Conservation (phyloP, 2,797 vertebrate species). For the Phoeniculus purpureus region DNA sequence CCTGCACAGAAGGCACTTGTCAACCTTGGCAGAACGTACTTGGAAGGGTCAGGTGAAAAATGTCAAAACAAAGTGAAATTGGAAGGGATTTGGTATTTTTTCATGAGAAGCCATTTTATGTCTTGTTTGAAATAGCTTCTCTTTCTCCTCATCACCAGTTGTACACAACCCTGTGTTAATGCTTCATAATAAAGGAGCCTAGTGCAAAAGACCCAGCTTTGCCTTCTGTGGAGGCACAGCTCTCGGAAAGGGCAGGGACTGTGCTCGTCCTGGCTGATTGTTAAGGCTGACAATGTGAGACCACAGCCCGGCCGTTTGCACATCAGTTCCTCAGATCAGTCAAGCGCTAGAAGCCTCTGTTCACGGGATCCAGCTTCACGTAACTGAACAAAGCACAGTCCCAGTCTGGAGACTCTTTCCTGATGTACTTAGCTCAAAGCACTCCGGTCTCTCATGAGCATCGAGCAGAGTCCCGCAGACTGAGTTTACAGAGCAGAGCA, state of each 20-base stretch:
- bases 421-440: too few species aligned
- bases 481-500: too few species aligned
- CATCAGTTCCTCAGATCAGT: neutral
- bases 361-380: neutral
- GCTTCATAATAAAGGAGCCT: neutral
- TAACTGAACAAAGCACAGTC: neutral
- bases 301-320: neutral
- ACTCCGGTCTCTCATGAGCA: too few species aligned
- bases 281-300: neutral
- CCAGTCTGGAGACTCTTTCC: neutral
- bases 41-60: neutral
- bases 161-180: neutral
- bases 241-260: neutral
- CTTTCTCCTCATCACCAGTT: neutral
- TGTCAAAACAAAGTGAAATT: neutral
- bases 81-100: fast-evolving
- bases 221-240: neutral
- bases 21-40: neutral
- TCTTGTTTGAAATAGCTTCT: neutral
- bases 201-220: neutral
- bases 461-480: too few species aligned
- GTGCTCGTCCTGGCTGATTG: neutral
- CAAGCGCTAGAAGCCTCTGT: neutral
- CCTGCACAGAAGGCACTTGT: neutral
- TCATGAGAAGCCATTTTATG: neutral